Evolutionary conservation across 2,797 vertebrate species (phyloP).

Genomic region (Loriculus beryllinus): DNA sequence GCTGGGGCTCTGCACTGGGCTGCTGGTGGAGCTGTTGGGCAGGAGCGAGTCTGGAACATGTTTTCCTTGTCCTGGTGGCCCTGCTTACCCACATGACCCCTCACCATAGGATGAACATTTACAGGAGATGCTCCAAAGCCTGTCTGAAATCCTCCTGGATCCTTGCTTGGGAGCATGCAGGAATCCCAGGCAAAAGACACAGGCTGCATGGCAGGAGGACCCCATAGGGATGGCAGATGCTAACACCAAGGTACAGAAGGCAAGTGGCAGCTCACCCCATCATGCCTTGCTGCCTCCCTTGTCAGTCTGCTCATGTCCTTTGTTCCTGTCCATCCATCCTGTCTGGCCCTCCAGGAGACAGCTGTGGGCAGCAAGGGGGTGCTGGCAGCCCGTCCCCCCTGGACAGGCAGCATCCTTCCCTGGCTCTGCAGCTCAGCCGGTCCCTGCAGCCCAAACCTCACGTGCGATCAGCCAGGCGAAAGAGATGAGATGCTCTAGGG

Average conservation of each 20-base stretch:
- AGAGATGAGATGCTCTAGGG: background rate
- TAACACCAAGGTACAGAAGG: background rate
- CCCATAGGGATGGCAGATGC: background rate
- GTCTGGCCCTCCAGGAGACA: background rate
- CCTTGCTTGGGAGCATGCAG: fast-evolving
- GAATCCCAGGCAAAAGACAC: background rate
- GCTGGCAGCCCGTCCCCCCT: background rate
- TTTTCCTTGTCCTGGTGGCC: background rate
- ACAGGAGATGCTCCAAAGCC: background rate
- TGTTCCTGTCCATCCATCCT: background rate
- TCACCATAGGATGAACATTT: background rate
- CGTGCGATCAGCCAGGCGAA: fast-evolving
- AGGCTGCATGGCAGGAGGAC: background rate
- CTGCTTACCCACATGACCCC: fast-evolving
- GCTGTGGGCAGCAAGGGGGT: background rate
- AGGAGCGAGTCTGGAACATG: background rate
- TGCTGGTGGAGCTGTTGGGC: background rate
- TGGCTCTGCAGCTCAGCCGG: background rate
- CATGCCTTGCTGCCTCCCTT: background rate
- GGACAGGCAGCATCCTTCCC: background rate
- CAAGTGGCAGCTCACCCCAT: background rate
- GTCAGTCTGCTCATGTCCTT: background rate
- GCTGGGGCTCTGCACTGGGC: background rate
- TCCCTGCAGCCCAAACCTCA: background rate
- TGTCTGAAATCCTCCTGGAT: background rate